Conservation (phyloP, 1,140 invertebrate genomes). For the Trachymyrmex cornetzi region DNA sequence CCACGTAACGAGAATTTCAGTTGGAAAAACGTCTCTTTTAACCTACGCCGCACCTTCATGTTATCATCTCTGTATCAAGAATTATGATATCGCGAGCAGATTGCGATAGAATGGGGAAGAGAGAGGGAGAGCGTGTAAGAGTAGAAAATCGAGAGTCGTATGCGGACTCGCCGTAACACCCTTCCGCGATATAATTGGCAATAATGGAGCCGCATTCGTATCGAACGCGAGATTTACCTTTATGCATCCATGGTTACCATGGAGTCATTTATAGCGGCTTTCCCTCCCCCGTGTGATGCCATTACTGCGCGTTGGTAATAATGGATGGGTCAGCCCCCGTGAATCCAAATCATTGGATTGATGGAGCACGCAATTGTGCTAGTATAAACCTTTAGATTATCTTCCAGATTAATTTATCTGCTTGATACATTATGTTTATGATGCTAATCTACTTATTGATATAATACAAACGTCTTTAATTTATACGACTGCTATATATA, state of each 20-base stretch:
- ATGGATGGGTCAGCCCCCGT: slow-evolving; percentile 54
- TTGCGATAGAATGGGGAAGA: neutral
- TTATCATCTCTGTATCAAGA: slow-evolving; percentile 25
- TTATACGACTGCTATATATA: neutral
- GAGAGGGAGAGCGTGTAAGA: slow-evolving; percentile 1
- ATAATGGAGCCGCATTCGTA: slow-evolving; percentile 54
- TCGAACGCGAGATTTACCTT: slow-evolving; percentile 61
- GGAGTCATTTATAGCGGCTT: slow-evolving; percentile 53
- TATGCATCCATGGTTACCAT: slow-evolving; percentile 53
- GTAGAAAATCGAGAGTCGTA: neutral
- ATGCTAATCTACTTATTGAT: neutral
- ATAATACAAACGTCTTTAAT: neutral
- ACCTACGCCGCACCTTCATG: neutral
- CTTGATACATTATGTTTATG: slow-evolving; percentile 20
- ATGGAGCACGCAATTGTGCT: slow-evolving; percentile 68
- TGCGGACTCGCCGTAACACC: neutral
- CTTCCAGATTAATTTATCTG: slow-evolving; percentile 26
- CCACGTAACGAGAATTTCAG: slow-evolving; percentile 26
- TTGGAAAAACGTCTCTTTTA: slow-evolving; percentile 33
- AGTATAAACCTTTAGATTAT: slow-evolving; percentile 73
- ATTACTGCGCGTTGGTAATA: slow-evolving; percentile 70
- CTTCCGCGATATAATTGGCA: slow-evolving; percentile 66
- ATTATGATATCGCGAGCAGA: slow-evolving; percentile 19
- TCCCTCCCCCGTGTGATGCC: neutral
- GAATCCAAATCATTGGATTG: slow-evolving; percentile 64